Conservation (phyloP, 2,888 invertebrate genomes). For the Diploptera punctata region DNA sequence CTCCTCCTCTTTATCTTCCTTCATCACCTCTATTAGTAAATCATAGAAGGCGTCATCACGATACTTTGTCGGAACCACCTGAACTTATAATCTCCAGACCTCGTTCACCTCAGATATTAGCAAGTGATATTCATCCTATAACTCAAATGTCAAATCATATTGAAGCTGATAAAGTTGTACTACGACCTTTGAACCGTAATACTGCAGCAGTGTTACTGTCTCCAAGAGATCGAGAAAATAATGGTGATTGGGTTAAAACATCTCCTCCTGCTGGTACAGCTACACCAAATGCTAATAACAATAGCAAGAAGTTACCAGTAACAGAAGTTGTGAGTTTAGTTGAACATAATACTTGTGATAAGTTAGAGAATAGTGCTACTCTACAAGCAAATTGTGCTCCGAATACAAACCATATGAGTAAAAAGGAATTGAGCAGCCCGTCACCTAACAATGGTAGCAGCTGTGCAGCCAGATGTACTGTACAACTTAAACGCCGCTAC, state of each 20-base stretch:
- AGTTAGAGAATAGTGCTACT: constrained; percentile 6
- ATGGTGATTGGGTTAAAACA: constrained; percentile 30
- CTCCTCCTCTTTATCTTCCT: constrained; percentile 29
- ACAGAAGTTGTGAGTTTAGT: constrained; percentile 21
- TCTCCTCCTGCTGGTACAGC: not conserved
- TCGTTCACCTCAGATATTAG: constrained; percentile 20
- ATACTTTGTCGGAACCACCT: constrained; percentile 23
- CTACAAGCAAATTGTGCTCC: not conserved
- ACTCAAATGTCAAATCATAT: constrained; percentile 10
- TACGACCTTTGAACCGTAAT: constrained; percentile 51
- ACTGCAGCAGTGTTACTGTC: constrained; percentile 37
- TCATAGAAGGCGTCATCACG: constrained; percentile 28
- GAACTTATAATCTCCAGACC: constrained; percentile 29
- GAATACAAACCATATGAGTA: not conserved
- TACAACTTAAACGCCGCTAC: constrained; percentile 70
- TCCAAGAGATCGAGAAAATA: constrained; percentile 37
- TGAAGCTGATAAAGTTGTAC: constrained; percentile 51
- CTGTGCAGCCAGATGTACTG: constrained; percentile 59
- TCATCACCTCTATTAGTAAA: constrained; percentile 22
- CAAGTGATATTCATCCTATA: not conserved
- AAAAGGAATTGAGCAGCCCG: constrained; percentile 28
- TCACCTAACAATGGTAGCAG: not conserved
- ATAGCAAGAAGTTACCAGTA: constrained; percentile 3
- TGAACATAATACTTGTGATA: constrained; percentile 11
- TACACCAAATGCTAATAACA: not conserved